Evolutionary conservation across 2,113 vertebrate species (phyloP).

Genomic region (Phocoena phocoena): DNA sequence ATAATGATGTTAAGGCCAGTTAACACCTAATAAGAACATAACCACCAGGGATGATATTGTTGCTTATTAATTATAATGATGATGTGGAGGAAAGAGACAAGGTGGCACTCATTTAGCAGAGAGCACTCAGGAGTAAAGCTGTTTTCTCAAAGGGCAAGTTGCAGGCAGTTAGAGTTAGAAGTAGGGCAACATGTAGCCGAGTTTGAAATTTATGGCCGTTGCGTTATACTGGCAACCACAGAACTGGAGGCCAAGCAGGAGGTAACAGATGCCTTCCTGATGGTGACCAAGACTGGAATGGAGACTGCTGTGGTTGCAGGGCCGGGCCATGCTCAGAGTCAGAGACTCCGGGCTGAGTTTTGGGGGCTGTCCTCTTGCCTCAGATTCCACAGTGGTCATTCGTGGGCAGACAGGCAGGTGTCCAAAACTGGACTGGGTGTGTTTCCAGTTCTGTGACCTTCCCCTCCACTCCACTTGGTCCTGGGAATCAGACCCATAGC

Average conservation of each 20-base stretch:
- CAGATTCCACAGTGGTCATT: conserved; percentile 19
- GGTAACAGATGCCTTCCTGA: conserved; percentile 7
- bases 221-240: conserved; percentile 28
- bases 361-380: background rate
- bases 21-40: conserved; percentile 70
- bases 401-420: conserved; percentile 51
- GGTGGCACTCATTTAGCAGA: conserved; percentile 63
- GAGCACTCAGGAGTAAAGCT: conserved; percentile 51
- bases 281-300: background rate
- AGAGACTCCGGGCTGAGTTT: background rate
- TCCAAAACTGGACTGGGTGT: conserved; percentile 34
- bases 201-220: conserved; percentile 13
- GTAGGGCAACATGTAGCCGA: conserved; percentile 47
- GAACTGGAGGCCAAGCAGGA: background rate
- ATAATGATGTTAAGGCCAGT: conserved; percentile 68
- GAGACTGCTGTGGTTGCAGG: background rate
- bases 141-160: conserved; percentile 51
- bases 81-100: conserved; percentile 75
- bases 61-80: conserved; percentile 76
- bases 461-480: background rate
- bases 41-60: conserved; percentile 73
- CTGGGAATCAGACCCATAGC: background rate
- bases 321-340: background rate
- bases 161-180: conserved; percentile 62
- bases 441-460: conserved; percentile 9